Evolutionary conservation across 2,888 invertebrate genomes (phyloP), one percentile per base, ranked within the genome.

Genomic region (Drosophila aldrichi): DNA sequence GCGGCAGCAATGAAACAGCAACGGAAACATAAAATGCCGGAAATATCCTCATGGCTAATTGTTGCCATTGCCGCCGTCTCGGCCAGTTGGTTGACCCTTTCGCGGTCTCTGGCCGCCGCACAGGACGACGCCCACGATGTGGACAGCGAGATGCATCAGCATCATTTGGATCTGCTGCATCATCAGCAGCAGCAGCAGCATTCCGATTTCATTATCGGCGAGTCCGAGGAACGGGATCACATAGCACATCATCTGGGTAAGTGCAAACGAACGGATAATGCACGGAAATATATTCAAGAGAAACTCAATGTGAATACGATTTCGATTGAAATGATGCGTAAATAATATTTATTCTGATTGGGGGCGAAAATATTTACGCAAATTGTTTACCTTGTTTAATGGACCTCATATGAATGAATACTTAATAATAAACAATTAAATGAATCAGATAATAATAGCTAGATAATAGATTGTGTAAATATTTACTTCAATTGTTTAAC

Each of bases 21-120:
- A 72, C 90, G 91, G 85, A 91, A 90, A 88, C 89, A 90, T 81
- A 83, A 90, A 91, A 83, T 89, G 87, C 89, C 91, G 91, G 91
- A 91, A 91, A 90, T 91, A 89, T 90, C 86, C 80, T 88, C 89
- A 81, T 89, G 90, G 88, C 89, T 91, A 90, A 91, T 91, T 91
- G 90, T 84, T 79, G 89, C 71, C 82, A 77, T 81, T 73, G 82
- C 72, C 72, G 72, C 70, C 70, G 71, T 51, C 43, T 66, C 69
- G 51, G 85, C 88, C 79, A 89, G 89, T 84, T 89, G 87, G 78
- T 54, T 90, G 54, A 74, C 82, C 58, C 69, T 80, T 36, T 66
- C 72, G 46, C 64, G 69, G 29, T 77, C 76, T 32, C 59, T 70
- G 55, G 74, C 36, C 16, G 56, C 64, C 36, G 91, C 91, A 74